phyloP scores from a whole-genome alignment of 2,888 invertebrate species.

The Thecocarcelia acutangulata region DNA sequence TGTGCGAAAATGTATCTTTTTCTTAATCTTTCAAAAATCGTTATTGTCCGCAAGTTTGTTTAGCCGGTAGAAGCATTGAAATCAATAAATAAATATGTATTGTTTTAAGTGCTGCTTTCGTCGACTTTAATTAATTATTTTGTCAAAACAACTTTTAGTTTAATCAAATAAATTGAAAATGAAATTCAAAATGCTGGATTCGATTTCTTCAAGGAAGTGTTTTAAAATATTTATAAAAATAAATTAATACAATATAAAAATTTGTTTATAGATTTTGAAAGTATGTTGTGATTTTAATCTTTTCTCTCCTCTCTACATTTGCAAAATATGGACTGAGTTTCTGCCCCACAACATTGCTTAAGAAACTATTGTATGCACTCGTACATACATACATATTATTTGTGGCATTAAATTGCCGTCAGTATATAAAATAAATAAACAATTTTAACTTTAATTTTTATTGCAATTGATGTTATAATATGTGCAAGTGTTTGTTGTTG shows the following conservation, averaged over 20 bases:
- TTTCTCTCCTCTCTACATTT: background rate
- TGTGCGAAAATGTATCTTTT: constrained; percentile 20
- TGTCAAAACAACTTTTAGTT: constrained; percentile 10
- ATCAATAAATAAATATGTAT: background rate
- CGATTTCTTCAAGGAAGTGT: constrained; percentile 17
- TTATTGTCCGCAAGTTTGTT: background rate
- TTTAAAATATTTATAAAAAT: background rate
- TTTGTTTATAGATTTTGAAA: constrained; percentile 38
- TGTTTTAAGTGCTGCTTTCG: too few relatives aligned
- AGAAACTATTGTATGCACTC: too few relatives aligned
- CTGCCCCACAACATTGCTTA: constrained; percentile 23
- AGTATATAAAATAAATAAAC: constrained; percentile 20
- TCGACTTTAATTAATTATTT: constrained; percentile 16
- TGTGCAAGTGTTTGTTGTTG: constrained; percentile 17
- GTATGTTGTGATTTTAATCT: background rate
- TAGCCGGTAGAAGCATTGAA: background rate
- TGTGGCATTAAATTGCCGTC: constrained; percentile 3
- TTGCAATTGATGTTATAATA: constrained; percentile 54
- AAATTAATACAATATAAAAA: background rate
- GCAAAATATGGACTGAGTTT: too few relatives aligned
- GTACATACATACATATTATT: background rate
- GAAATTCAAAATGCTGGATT: constrained; percentile 10
- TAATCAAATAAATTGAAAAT: background rate
- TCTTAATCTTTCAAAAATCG: background rate
- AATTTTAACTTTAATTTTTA: constrained; percentile 35